Evolutionary conservation across 2,888 invertebrate species (phyloP).

Genomic region (Drosophila neoperkinsi): DNA sequence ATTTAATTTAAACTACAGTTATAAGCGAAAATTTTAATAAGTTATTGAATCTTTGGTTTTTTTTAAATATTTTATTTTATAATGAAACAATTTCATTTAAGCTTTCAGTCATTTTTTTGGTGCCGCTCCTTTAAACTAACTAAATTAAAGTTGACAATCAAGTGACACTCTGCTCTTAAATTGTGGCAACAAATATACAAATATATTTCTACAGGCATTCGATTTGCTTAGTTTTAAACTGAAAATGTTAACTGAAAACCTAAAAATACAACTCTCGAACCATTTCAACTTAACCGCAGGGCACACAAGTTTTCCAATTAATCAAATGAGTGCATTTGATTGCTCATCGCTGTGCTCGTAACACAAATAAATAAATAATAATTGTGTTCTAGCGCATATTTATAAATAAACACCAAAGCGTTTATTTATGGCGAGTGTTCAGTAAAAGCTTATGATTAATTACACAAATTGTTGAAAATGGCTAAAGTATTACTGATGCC

Average conservation of each 20-base stretch:
- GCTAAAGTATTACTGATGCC: conserved; percentile 9
- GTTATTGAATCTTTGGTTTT: conserved; percentile 34
- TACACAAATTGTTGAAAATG: conserved; percentile 43
- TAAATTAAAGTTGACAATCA: conserved; percentile 45
- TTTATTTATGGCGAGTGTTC: conserved; percentile 53
- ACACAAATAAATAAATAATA: conserved; percentile 39
- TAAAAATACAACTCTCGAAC: conserved; percentile 27
- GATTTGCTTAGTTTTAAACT: conserved; percentile 66
- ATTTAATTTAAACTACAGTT: conserved; percentile 55
- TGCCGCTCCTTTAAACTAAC: conserved; percentile 58
- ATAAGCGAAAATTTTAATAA: conserved; percentile 59
- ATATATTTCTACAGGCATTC: conserved; percentile 53
- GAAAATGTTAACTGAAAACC: conserved; percentile 24
- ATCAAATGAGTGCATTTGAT: conserved; percentile 57
- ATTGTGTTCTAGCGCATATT: not conserved
- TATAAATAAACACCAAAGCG: conserved; percentile 45
- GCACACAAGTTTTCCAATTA: conserved; percentile 61
- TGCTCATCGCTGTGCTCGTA: conserved; percentile 29
- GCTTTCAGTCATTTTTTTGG: conserved; percentile 69
- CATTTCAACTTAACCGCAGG: conserved; percentile 32
- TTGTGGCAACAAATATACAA: conserved; percentile 40
- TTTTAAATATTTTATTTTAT: conserved; percentile 38
- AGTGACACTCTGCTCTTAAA: conserved; percentile 24
- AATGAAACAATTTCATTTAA: conserved; percentile 76
- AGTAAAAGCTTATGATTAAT: conserved; percentile 56